Percentiles rank a stretch among this genome's conserved stretches.
Conservation (phyloP, 2,113 vertebrate genomes). For the Dromiciops gliroides region DNA sequence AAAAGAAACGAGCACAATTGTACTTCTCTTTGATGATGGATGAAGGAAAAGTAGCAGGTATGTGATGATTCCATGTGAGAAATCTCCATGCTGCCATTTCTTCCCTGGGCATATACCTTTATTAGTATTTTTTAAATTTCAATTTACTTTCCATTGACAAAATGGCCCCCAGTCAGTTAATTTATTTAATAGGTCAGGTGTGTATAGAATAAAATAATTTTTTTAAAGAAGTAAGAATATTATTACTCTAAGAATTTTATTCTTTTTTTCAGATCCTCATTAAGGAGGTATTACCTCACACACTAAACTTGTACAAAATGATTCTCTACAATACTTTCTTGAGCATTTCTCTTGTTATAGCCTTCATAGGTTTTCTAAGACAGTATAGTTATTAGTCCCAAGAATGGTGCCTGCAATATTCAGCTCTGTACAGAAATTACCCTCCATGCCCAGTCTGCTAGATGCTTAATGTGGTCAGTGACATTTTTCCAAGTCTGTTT, state of each 20-base stretch:
- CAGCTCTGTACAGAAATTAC: background rate
- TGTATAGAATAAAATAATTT: constrained; percentile 22
- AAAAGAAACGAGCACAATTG: too few relatives aligned
- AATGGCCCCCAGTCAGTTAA: constrained; percentile 21
- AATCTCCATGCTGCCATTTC: constrained; percentile 47
- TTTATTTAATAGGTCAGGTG: constrained; percentile 56
- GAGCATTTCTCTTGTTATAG: background rate
- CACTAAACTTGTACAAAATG: background rate
- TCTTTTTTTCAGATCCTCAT: constrained; percentile 40
- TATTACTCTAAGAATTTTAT: constrained; percentile 38
- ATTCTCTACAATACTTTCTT: background rate
- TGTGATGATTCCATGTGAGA: background rate
- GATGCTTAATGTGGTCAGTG: constrained; percentile 56
- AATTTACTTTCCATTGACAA: constrained; percentile 41
- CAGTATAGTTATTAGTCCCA: background rate
- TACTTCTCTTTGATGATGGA: background rate
- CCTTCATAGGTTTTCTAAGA: background rate
- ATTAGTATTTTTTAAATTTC: constrained; percentile 48
- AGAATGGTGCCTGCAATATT: background rate
- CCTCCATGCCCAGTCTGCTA: constrained; percentile 13
- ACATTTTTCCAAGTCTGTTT: constrained; percentile 73
- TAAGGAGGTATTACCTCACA: background rate
- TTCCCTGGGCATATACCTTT: constrained; percentile 37
- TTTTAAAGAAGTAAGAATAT: constrained; percentile 30
- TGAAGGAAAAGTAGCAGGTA: background rate